Percentiles rank a stretch among this genome's conserved stretches.
Evolutionary conservation across 2,888 invertebrate species (phyloP).

Genomic region (Dysmachus trigonus): DNA sequence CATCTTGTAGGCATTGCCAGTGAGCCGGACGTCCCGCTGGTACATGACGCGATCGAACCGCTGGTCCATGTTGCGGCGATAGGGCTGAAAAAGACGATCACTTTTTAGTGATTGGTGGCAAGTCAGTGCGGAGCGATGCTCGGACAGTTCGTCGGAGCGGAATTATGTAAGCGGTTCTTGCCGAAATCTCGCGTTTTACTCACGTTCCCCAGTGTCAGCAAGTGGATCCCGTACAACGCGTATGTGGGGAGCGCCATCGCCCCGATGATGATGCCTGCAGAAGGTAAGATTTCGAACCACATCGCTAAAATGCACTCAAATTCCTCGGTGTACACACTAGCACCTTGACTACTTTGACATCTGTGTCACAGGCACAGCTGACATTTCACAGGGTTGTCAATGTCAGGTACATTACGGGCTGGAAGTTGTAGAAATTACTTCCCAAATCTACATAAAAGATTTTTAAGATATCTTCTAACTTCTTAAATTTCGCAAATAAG

Average conservation of each 20-base stretch:
- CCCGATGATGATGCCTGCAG: constrained; percentile 70
- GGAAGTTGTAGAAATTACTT: neutral
- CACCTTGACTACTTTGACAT: neutral
- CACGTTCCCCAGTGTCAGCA: constrained; percentile 71
- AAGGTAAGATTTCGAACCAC: constrained; percentile 80
- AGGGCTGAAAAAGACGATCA: constrained; percentile 64
- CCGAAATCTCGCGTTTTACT: constrained; percentile 59
- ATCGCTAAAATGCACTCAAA: constrained; percentile 60
- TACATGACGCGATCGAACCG: constrained; percentile 69
- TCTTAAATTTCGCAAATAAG: no score
- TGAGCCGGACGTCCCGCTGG: constrained; percentile 71
- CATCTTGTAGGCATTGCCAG: constrained; percentile 70
- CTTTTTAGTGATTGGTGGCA: neutral
- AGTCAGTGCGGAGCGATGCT: neutral
- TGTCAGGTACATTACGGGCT: neutral
- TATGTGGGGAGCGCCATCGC: constrained; percentile 71
- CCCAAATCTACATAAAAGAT: no score
- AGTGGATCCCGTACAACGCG: constrained; percentile 71
- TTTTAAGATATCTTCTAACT: no score
- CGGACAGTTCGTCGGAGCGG: neutral
- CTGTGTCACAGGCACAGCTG: neutral
- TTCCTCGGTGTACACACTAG: neutral
- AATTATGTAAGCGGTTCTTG: constrained; percentile 44
- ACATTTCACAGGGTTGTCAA: neutral
- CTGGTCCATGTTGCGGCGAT: constrained; percentile 67